phyloP scores from a whole-genome alignment of 2,113 vertebrate species.

The Chlamydotis undulata region DNA sequence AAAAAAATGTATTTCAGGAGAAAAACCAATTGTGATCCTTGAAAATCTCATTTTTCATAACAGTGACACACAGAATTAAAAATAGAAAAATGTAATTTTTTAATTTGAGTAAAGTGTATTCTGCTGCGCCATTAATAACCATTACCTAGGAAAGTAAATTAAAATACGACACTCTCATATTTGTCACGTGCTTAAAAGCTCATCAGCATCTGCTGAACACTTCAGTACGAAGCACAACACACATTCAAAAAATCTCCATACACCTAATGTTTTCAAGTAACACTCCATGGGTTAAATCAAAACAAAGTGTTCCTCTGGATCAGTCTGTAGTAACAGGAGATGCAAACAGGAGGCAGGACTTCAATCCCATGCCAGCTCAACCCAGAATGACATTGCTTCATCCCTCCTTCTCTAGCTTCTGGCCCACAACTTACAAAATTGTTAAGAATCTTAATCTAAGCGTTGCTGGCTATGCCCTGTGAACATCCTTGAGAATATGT shows the following conservation, averaged over 20 bases:
- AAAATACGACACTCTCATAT: neutral
- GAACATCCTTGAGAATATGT: neutral
- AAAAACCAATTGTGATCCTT: neutral
- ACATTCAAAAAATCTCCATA: neutral
- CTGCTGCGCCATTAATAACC: conserved; percentile 5
- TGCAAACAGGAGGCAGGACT: neutral
- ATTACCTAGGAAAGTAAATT: conserved; percentile 30
- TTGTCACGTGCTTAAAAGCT: neutral
- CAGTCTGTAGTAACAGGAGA: neutral
- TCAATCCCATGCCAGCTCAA: neutral
- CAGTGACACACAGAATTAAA: conserved; percentile 26
- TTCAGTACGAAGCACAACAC: neutral
- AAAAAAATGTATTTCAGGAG: neutral
- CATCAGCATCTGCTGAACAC: neutral
- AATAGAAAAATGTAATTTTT: neutral
- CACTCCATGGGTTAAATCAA: neutral
- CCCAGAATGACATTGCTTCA: neutral
- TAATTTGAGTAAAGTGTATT: neutral
- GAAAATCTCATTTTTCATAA: neutral
- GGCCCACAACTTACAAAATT: neutral
- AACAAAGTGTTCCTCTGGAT: neutral
- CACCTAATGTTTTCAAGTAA: neutral
- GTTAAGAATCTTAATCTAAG: neutral
- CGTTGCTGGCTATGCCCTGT: neutral
- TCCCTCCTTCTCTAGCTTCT: neutral